phyloP scores from a whole-genome alignment of 2,113 vertebrate genomes.

The Vulpes vulpes region DNA sequence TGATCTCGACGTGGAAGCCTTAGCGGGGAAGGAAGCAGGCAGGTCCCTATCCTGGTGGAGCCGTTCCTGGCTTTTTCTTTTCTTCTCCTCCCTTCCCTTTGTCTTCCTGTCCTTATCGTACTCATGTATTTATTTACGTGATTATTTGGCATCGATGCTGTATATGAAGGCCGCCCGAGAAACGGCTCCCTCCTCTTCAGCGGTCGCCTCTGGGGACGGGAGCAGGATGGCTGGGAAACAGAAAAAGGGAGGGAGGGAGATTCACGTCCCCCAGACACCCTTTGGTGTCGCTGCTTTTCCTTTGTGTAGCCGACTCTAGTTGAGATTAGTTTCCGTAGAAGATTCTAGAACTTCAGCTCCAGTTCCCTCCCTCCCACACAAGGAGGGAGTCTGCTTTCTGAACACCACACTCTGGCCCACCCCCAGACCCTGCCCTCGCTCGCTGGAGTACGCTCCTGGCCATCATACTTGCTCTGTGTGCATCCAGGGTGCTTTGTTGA shows the following conservation, averaged over 20 bases:
- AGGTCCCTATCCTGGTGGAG: background rate
- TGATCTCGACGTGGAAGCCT: rapidly evolving
- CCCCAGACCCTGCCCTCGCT: background rate
- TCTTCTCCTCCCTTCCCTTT: background rate
- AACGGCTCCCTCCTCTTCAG: background rate
- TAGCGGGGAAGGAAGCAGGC: background rate
- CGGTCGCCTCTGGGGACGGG: background rate
- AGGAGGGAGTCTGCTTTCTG: rapidly evolving
- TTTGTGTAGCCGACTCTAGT: background rate
- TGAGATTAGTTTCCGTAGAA: background rate
- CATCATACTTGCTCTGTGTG: rapidly evolving
- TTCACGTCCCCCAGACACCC: rapidly evolving
- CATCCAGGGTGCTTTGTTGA: background rate
- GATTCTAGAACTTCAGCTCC: background rate
- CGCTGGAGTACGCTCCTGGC: background rate
- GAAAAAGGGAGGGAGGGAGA: background rate
- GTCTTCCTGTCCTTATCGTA: background rate
- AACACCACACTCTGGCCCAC: rapidly evolving
- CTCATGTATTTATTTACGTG: background rate
- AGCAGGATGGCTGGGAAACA: background rate
- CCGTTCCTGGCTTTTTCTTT: background rate
- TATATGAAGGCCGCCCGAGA: background rate
- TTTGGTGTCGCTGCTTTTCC: rapidly evolving
- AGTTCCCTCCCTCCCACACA: background rate
- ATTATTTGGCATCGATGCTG: background rate